Percentiles rank a stretch among this genome's conserved stretches.
Conservation (phyloP, 2,888 invertebrate species). For the Epirrita christyi region DNA sequence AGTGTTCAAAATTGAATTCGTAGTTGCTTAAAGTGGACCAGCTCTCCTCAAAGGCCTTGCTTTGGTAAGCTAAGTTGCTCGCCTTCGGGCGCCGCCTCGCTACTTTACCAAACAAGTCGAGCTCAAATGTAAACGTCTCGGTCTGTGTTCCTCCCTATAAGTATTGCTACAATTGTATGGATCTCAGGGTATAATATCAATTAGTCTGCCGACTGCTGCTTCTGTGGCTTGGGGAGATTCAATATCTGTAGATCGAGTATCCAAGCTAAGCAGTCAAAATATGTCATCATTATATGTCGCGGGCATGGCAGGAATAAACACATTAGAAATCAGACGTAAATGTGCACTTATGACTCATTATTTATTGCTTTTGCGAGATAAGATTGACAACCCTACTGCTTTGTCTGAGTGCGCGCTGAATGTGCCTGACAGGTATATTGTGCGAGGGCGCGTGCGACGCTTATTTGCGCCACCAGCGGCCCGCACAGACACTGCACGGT, state of each 20-base stretch:
- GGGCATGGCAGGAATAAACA: no score
- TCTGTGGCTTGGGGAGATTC: not conserved
- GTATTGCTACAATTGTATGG: slow-evolving; percentile 16
- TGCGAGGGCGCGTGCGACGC: no score
- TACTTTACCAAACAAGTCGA: slow-evolving; percentile 29
- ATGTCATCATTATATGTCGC: no score
- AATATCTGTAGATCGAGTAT: not conserved
- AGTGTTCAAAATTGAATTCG: no score
- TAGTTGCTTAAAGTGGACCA: slow-evolving; percentile 8
- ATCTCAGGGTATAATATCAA: slow-evolving; percentile 32
- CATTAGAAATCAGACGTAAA: no score
- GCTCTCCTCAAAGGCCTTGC: not conserved
- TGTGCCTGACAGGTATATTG: no score
- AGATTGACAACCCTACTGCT: no score
- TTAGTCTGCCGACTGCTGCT: slow-evolving; percentile 4
- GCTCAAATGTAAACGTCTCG: slow-evolving; percentile 28
- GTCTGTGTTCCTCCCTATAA: slow-evolving; percentile 11
- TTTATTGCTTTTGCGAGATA: no score
- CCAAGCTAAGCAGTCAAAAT: not conserved
- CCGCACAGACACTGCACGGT: no score
- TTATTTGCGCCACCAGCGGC: no score
- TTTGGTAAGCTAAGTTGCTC: slow-evolving; percentile 13
- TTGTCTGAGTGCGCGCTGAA: no score
- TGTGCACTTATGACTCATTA: no score
- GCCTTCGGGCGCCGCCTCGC: slow-evolving; percentile 17